Evolutionary conservation across 2,113 vertebrate species (phyloP).

Genomic region (Ailuropoda melanoleuca): DNA sequence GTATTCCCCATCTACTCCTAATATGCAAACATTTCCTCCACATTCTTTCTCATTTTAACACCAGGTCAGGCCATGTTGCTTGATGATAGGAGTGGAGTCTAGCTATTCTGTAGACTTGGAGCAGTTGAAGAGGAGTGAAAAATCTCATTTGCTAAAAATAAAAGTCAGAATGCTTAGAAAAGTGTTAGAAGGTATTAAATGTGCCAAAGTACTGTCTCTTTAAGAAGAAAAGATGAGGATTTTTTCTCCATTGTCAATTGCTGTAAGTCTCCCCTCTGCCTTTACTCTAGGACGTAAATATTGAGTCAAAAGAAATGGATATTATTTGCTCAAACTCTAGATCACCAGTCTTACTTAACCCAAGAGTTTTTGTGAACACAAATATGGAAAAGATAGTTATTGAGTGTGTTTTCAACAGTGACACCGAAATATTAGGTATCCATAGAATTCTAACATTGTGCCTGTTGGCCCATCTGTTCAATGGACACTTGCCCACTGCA

Average conservation of each 20-base stretch:
- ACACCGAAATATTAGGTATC: slow-evolving; percentile 29
- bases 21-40: not conserved
- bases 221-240: not conserved
- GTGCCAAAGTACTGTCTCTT: not conserved
- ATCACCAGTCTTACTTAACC: not conserved
- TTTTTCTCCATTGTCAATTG: not conserved
- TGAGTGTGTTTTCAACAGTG: not conserved
- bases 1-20: not conserved
- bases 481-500: slow-evolving; percentile 16
- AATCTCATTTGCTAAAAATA: not conserved
- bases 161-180: not conserved
- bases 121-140: not conserved
- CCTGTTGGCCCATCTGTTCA: slow-evolving; percentile 44
- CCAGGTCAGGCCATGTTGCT: not conserved
- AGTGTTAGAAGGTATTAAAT: not conserved
- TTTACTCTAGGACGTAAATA: not conserved
- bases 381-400: slow-evolving; percentile 17
- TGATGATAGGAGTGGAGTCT: not conserved
- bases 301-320: not conserved
- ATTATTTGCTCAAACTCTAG: not conserved
- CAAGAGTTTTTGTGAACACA: not conserved
- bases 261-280: not conserved
- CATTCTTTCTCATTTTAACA: not conserved
- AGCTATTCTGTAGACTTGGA: not conserved
- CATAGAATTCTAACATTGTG: not conserved